Base-by-base conservation (phyloP, 2,797 vertebrate species). In the Gymnothorax javanicus region DNA sequence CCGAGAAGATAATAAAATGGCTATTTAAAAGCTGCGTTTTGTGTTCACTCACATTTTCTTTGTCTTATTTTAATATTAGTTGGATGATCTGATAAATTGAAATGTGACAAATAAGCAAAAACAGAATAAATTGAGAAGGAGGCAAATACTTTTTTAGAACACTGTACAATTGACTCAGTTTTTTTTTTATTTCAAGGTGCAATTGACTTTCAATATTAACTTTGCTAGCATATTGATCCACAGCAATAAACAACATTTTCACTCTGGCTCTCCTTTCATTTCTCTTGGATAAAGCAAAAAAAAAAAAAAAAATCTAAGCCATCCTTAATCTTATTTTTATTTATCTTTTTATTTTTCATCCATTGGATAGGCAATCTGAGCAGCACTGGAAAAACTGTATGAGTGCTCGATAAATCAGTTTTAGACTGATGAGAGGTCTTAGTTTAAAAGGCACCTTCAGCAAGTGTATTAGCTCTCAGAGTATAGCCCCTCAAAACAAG, bases 391-490 rank as follows among this genome's bases (percentile, higher is more conserved):
- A 86, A 82, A 81, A 81, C 77, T 81, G 7, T 20, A 23, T 25
- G 52, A 81, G 77, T 64, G 67, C 69, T 71, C 75, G 20, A 86
- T 88, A 88, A 88, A 84, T 88, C 85, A 86, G 85, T 84, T 88
- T 67, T 86, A 86, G 87, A 84, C 86, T 86, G 85, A 88, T 88
- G 85, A 81, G 67, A 86, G 56, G 79, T 88, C 86, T 88, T 83
- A 84, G 85, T 77, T n/a, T 83, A 88, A 84, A 77, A 84, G 85
- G 85, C 85, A 86, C 85, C 81, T 88, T 88, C 82, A 86, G 82
- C 85, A 82, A 88, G 85, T 84, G 69, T 84, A 86, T 88, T 86
- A 88, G 87, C 85, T 88, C 84, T 82, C 82, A 88, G 86, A 86
- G 43, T 82, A 64, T 88, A 86, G 86, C 86, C 85, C 71, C 77